Base-by-base conservation (phyloP, 2,888 invertebrate species). In the Chalcosyrphus nemorum region DNA sequence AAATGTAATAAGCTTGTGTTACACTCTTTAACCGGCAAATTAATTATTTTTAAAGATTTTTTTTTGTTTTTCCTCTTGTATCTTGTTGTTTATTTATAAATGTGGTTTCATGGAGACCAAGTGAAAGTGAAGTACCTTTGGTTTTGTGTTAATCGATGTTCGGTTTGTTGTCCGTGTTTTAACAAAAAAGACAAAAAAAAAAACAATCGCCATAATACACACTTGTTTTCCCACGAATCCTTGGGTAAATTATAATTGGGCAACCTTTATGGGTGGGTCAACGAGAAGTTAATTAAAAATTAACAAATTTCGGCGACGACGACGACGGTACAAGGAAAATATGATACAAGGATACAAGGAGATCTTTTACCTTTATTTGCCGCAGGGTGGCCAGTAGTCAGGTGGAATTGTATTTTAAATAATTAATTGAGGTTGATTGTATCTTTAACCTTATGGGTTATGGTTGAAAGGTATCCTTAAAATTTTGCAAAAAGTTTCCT, bases 211-310 rank as follows among this genome's bases (percentile, higher is more conserved):
- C 13, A 17, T 43, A 7, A 50, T n/a, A 2, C 1, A 50, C 24
- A 21, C 50, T 3, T 7, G 27, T 50, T 13, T 19, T 50, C 27
- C 24, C 50, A 50, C 50, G 50, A 50, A 50, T n/a, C 21, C 50
- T 27, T 50, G 24, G 5, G 9, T 32, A 13, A 38, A 71, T 50
- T 38, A 50, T 71, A 71, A 71, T 50, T 47, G 59, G 9, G 57
- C 38, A 50, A 27, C 59, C 41, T 71, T 71, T 24, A n/a, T 57
- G 24, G 47, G 35, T 50, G 6, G 7, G 54, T 1, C 32, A 71
- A 52, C 57, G 38, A 27, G 29, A 50, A 21, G 71, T 71, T 59
- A 59, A 71, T 71, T 71, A 71, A 71, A 71, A 71, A 71, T 71
- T 71, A 35, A 71, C 32, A 24, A 47, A 9, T 50, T 17, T 41